A percentile compares a stretch with the other conserved stretches of the same genome.
These are phyloP conservation scores for Lissonota sp. DNA, from an alignment of 2,888 invertebrate species.

Conservation along the genomic window DNA sequence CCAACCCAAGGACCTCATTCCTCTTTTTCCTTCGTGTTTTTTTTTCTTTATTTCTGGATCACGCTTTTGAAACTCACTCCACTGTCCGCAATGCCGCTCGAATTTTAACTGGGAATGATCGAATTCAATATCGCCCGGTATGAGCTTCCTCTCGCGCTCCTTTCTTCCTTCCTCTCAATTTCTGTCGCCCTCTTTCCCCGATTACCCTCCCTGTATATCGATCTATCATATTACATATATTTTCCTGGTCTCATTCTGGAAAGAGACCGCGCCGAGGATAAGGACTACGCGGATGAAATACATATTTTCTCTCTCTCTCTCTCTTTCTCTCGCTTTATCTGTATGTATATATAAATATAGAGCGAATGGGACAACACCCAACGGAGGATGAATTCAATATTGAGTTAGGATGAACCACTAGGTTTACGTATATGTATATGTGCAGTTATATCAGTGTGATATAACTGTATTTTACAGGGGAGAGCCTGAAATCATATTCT, in stretches of 20 bases:
- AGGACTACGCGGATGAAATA: constrained; percentile 58
- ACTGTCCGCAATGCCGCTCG: constrained; percentile 27
- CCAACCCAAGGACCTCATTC: not conserved
- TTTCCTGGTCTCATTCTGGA: constrained; percentile 3
- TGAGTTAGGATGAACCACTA: constrained; percentile 18
- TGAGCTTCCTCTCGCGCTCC: constrained; percentile 1
- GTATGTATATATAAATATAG: not conserved
- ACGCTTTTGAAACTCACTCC: constrained; percentile 38
- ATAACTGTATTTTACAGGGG: constrained; percentile 7
- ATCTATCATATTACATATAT: not conserved
- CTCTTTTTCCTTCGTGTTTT: constrained; percentile 12
- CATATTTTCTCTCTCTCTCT: constrained; percentile 37
- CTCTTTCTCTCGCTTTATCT: not conserved
- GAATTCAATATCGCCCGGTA: constrained; percentile 51
- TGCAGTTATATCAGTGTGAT: constrained; percentile 4
- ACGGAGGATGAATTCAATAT: constrained; percentile 56
- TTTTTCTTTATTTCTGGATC: constrained; percentile 58
- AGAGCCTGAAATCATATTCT: constrained; percentile 55
- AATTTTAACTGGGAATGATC: constrained; percentile 53
- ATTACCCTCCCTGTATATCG: constrained; percentile 1
- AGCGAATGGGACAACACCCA: constrained; percentile 22
- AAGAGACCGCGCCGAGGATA: constrained; percentile 34
- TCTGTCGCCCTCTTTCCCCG: constrained; percentile 13
- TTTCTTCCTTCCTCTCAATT: constrained; percentile 23
- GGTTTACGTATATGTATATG: not conserved